phyloP scores from a whole-genome alignment of 2,797 vertebrate genomes.

The Megaceryle alcyon region DNA sequence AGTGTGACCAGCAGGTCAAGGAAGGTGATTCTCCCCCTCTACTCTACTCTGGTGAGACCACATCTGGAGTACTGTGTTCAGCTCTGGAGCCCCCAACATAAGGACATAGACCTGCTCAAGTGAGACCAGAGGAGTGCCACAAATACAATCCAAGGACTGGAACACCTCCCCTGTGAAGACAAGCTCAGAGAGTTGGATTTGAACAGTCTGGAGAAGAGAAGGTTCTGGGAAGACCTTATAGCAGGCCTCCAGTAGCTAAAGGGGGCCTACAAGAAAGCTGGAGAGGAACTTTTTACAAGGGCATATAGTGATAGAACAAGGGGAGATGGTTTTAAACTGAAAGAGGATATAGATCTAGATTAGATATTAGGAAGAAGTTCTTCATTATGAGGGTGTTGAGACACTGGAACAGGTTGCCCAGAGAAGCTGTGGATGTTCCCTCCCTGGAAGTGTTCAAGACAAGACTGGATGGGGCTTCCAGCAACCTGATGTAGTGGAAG shows the following conservation, averaged over 20 bases:
- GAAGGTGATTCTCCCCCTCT: background rate
- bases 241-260: too few species aligned
- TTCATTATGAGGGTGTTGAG: background rate
- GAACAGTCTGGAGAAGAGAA: too few species aligned
- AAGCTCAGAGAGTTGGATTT: too few species aligned
- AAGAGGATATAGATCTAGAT: background rate
- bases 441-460: background rate
- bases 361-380: background rate
- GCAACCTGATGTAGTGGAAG: background rate
- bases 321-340: background rate
- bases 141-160: background rate
- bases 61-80: background rate
- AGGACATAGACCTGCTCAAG: too few species aligned
- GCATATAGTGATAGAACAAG: background rate
- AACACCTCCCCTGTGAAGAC: too few species aligned
- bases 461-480: background rate
- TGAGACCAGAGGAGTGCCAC: background rate
- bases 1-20: background rate
- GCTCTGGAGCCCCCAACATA: background rate
- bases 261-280: too few species aligned
- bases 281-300: background rate
- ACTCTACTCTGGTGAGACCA: background rate
- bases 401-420: background rate
- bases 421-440: background rate
- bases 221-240: too few species aligned